These are phyloP conservation scores for Vimba vimba DNA, from an alignment of 2,113 vertebrate genomes.

Conservation along the genomic window DNA sequence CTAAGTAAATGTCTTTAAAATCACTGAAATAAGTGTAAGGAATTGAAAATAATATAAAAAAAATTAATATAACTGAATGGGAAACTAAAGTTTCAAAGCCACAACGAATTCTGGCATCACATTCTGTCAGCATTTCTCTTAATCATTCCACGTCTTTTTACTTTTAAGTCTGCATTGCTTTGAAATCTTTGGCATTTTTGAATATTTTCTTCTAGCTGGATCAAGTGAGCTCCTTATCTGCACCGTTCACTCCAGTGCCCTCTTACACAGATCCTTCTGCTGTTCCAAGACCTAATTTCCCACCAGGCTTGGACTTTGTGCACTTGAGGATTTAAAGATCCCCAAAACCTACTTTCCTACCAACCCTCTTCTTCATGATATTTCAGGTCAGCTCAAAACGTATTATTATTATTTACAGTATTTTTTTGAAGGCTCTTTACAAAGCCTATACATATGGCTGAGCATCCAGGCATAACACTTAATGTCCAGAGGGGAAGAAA, in stretches of 20 bases:
- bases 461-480: not conserved
- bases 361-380: not conserved
- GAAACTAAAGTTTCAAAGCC: not conserved
- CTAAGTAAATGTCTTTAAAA: not conserved
- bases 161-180: not conserved
- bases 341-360: not conserved
- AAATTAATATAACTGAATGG: not conserved
- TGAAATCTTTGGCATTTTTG: not conserved
- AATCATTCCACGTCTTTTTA: not conserved
- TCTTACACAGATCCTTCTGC: not conserved
- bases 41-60: not conserved
- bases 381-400: not conserved
- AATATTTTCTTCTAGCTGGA: not conserved
- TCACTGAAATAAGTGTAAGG: not conserved
- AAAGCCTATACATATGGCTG: not conserved
- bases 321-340: slow-evolving; percentile 6
- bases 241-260: not conserved
- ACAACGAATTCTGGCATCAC: not conserved
- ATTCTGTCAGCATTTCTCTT: not conserved
- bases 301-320: not conserved
- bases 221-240: slow-evolving; percentile 1
- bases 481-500: slow-evolving; percentile 2
- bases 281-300: not conserved
- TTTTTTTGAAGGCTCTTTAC: not conserved
- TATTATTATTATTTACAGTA: no score